Conservation (phyloP, 2,797 vertebrate genomes). For the Sardinella longiceps region DNA sequence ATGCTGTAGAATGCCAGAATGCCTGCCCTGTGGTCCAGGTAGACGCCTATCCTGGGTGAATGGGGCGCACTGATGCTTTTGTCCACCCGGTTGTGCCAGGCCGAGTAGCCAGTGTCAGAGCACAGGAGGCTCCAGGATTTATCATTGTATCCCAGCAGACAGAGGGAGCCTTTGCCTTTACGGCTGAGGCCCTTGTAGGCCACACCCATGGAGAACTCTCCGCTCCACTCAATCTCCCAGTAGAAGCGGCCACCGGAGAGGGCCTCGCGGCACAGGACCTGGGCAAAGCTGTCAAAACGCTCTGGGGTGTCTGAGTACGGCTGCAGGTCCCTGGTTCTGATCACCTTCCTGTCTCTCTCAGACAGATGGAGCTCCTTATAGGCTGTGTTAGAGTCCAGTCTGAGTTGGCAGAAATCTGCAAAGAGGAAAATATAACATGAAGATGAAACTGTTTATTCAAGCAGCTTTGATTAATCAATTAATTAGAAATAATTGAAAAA, state of each 20-base stretch:
- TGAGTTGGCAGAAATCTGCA: constrained; percentile 79
- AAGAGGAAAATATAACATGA: neutral
- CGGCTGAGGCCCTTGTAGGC: constrained; percentile 79
- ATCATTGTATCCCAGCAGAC: constrained; percentile 82
- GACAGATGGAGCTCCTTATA: constrained; percentile 81
- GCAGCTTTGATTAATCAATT: neutral
- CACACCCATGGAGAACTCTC: constrained; percentile 81
- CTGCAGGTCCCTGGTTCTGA: constrained; percentile 77
- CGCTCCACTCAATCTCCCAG: constrained; percentile 84
- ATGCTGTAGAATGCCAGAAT: constrained; percentile 80
- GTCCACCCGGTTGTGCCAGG: constrained; percentile 82
- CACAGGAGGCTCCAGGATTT: constrained; percentile 84
- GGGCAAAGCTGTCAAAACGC: constrained; percentile 80
- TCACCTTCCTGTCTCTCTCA: constrained; percentile 76
- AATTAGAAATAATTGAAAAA: too few relatives aligned
- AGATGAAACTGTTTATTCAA: neutral
- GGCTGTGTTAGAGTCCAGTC: constrained; percentile 73
- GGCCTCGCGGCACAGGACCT: constrained; percentile 78
- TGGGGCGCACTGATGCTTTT: constrained; percentile 71
- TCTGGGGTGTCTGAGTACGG: constrained; percentile 72
- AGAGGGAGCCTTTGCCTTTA: constrained; percentile 80
- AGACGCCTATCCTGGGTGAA: constrained; percentile 79
- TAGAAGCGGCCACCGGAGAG: constrained; percentile 78
- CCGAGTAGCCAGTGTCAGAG: constrained; percentile 79
- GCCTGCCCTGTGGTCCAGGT: constrained; percentile 77